These are phyloP conservation scores for Caranx ignobilis DNA, from an alignment of 2,113 vertebrate species.

Conservation along the genomic window DNA sequence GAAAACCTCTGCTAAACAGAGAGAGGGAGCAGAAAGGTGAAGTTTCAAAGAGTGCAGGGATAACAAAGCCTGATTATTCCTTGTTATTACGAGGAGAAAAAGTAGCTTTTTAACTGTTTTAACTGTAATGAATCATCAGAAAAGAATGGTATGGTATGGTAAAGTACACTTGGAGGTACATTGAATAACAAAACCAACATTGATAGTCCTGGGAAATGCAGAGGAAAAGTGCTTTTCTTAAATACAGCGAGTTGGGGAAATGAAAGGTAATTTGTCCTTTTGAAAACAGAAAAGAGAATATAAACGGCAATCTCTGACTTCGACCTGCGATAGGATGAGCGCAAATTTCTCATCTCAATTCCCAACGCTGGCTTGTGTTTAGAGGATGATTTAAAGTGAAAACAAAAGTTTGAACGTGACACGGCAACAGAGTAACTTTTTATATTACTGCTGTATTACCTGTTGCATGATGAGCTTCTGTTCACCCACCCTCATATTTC, in stretches of 20 bases:
- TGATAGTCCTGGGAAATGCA: neutral
- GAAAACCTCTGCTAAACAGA: slow-evolving; percentile 10
- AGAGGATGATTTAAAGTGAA: neutral
- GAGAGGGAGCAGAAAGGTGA: neutral
- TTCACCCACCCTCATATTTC: neutral
- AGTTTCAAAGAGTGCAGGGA: slow-evolving; percentile 17
- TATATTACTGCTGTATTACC: neutral
- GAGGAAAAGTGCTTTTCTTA: slow-evolving; percentile 1
- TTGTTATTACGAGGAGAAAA: slow-evolving; percentile 37
- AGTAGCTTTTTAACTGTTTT: slow-evolving; percentile 20
- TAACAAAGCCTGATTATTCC: slow-evolving; percentile 35
- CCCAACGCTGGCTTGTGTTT: neutral
- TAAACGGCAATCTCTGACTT: neutral
- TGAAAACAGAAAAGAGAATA: neutral
- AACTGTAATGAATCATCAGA: slow-evolving; percentile 29
- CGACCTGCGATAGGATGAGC: neutral
- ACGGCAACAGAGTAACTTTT: neutral
- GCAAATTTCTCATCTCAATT: neutral
- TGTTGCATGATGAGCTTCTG: slow-evolving; percentile 5
- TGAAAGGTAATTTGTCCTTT: slow-evolving; percentile 33
- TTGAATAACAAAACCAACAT: slow-evolving; percentile 15
- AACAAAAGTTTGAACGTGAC: slow-evolving; percentile 1
- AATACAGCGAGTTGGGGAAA: neutral
- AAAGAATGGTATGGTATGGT: neutral
- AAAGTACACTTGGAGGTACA: slow-evolving; percentile 16